These are phyloP conservation scores for Vultur gryphus DNA, from an alignment of 2,797 vertebrate species.

Conservation along the genomic window DNA sequence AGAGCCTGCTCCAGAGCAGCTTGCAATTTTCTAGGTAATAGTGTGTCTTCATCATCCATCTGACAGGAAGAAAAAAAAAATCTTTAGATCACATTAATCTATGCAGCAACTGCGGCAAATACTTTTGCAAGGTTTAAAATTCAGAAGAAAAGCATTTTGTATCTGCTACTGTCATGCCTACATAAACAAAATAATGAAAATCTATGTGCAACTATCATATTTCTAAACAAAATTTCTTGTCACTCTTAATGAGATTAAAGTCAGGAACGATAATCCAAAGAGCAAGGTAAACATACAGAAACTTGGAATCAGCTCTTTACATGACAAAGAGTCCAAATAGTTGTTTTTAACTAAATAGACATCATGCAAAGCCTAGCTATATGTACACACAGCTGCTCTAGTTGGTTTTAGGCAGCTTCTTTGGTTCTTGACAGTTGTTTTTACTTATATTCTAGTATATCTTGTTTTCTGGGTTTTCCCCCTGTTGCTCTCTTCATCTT, in stretches of 20 bases:
- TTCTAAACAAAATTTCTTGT: neutral
- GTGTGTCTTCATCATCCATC: slow-evolving; percentile 97
- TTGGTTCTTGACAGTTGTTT: neutral
- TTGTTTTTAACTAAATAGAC: neutral
- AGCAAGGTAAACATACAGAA: neutral
- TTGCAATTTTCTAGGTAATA: slow-evolving; percentile 96
- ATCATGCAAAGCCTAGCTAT: neutral
- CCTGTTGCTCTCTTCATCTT: neutral
- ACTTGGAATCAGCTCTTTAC: neutral
- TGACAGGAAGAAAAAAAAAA: slow-evolving; percentile 48
- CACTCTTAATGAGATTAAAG: neutral
- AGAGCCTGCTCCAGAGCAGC: slow-evolving; percentile 95
- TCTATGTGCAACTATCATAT: neutral
- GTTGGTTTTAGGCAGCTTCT: neutral
- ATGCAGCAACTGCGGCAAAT: neutral
- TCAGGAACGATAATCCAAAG: neutral
- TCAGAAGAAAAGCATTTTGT: neutral
- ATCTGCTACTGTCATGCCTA: neutral
- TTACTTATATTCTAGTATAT: neutral
- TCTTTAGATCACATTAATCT: neutral
- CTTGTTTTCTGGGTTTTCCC: neutral
- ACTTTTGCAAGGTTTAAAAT: neutral
- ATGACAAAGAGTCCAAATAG: neutral
- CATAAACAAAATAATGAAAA: neutral
- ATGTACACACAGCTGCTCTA: neutral